Percentiles rank a stretch among this genome's conserved stretches.
phyloP scores from a whole-genome alignment of 2,113 vertebrate genomes.

The Psittacula cyanocephala region DNA sequence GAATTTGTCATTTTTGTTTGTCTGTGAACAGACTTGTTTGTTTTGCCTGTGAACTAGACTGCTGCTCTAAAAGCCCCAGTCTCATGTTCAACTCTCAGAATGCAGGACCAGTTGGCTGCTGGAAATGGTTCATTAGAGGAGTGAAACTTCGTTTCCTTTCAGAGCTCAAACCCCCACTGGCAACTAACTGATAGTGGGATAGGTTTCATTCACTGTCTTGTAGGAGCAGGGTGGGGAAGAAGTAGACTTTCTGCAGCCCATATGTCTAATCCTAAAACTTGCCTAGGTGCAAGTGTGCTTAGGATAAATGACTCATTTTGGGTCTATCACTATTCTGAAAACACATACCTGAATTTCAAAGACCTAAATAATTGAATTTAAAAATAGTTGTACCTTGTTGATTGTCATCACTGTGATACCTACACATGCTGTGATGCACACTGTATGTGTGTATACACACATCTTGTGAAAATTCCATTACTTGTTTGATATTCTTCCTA shows the following conservation, averaged over 20 bases:
- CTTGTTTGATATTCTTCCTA: neutral
- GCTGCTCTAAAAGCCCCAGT: neutral
- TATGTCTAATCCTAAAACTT: neutral
- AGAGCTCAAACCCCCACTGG: neutral
- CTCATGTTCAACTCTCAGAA: neutral
- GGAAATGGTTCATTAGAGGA: neutral
- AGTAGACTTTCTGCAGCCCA: neutral
- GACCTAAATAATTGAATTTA: neutral
- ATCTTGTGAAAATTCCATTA: neutral
- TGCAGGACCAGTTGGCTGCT: neutral
- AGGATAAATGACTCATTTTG: neutral
- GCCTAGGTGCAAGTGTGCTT: neutral
- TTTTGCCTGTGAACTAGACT: neutral
- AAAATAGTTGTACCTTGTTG: neutral
- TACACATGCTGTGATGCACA: neutral
- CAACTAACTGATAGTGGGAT: neutral
- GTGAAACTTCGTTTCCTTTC: neutral
- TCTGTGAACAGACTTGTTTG: too few relatives aligned
- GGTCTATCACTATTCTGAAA: neutral
- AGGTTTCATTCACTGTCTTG: neutral
- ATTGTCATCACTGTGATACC: neutral
- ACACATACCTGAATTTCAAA: neutral
- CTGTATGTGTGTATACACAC: accelerated
- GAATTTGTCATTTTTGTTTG: neutral
- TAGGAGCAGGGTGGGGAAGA: neutral